phyloP scores from a whole-genome alignment of 2,797 vertebrate species.

The Onychomys leucogaster region DNA sequence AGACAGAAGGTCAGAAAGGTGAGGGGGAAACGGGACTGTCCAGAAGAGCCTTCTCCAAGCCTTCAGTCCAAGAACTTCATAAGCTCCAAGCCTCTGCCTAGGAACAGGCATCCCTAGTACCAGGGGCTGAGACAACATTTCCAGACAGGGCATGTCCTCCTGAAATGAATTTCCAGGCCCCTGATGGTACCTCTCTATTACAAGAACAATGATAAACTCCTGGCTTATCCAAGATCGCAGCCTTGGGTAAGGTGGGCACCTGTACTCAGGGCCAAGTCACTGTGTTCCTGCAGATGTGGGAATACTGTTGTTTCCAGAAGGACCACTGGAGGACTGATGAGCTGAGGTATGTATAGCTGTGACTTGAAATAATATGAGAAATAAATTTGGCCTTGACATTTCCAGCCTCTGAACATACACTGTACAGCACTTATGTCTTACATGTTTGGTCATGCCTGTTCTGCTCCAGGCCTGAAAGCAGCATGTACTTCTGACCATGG shows the following conservation, averaged over 20 bases:
- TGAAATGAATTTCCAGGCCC: neutral
- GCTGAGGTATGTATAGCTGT: neutral
- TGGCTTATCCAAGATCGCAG: neutral
- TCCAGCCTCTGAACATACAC: neutral
- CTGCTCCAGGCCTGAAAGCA: neutral
- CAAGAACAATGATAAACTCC: neutral
- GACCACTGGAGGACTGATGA: neutral
- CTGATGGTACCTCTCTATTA: neutral
- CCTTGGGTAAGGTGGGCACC: neutral
- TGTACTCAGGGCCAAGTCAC: neutral
- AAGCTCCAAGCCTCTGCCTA: neutral
- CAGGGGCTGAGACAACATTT: no score
- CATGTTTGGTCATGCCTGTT: neutral
- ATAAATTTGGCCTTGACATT: neutral
- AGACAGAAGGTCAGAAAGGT: neutral
- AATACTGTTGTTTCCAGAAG: no score
- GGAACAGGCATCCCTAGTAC: fast-evolving
- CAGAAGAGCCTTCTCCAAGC: neutral
- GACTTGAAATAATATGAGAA: neutral
- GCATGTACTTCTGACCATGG: slow-evolving; percentile 41
- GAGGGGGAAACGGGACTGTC: neutral
- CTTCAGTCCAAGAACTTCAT: neutral
- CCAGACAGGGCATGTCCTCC: neutral
- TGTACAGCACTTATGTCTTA: neutral
- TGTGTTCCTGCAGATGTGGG: neutral